phyloP scores from a whole-genome alignment of 1,140 invertebrate genomes.

The Drosophila lacertosa region DNA sequence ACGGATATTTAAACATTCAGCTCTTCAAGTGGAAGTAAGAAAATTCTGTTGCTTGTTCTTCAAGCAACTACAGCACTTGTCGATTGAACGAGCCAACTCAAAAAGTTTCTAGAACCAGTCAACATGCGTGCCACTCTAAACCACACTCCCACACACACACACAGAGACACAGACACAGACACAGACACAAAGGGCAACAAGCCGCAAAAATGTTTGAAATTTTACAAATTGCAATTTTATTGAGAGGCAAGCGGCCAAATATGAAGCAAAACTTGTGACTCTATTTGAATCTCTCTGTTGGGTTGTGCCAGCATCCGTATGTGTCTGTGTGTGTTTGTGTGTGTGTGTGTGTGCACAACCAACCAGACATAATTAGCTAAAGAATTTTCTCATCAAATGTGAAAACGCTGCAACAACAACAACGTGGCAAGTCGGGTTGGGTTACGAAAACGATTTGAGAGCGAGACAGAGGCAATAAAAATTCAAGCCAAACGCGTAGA shows the following conservation, averaged over 20 bases:
- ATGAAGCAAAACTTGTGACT: conserved; percentile 60
- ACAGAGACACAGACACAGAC: conserved; percentile 10
- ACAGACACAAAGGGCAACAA: conserved; percentile 58
- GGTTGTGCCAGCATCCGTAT: not conserved
- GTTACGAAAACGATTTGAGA: conserved; percentile 11
- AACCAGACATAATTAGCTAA: conserved; percentile 74
- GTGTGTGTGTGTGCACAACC: conserved; percentile 49
- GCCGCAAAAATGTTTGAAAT: conserved; percentile 68
- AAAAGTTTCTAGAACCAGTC: conserved; percentile 52
- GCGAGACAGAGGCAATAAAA: conserved; percentile 58
- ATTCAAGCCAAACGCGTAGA: conserved; percentile 47
- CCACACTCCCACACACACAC: conserved; percentile 23
- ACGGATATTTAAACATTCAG: conserved; percentile 9
- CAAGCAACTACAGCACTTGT: conserved; percentile 37
- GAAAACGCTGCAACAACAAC: conserved; percentile 58
- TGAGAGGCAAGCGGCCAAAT: conserved; percentile 56
- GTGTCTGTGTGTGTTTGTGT: not conserved
- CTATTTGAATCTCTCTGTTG: conserved; percentile 41
- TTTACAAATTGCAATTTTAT: conserved; percentile 72
- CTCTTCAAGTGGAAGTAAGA: conserved; percentile 3
- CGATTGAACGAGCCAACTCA: conserved; percentile 46
- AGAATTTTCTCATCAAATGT: conserved; percentile 79
- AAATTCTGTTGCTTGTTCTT: conserved; percentile 17
- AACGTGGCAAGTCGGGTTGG: conserved; percentile 7
- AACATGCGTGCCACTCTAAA: conserved; percentile 38